Evolutionary conservation across 2,888 invertebrate species (phyloP).

Genomic region (Schizotus pectinicornis): DNA sequence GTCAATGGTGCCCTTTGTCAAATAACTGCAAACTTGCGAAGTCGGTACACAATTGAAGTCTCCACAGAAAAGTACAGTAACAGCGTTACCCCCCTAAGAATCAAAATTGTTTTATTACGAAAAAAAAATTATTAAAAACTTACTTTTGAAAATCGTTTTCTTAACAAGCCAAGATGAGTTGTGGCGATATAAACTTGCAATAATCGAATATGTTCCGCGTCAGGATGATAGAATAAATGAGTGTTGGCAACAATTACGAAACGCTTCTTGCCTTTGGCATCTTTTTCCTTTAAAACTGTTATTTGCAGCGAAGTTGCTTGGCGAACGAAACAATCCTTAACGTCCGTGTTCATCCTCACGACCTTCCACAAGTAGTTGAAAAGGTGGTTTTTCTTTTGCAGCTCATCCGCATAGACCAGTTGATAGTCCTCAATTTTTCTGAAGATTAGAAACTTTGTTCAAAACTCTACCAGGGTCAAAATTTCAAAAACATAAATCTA

Average conservation of each 20-base stretch:
- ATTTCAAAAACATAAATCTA: background rate
- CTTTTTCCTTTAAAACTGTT: slow-evolving; percentile 61
- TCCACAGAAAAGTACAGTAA: slow-evolving; percentile 83
- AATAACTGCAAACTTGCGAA: slow-evolving; percentile 80
- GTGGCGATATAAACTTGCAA: slow-evolving; percentile 63
- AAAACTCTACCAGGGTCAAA: slow-evolving; percentile 41
- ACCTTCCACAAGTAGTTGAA: slow-evolving; percentile 65
- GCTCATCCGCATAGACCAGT: slow-evolving; percentile 65
- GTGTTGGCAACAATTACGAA: slow-evolving; percentile 75
- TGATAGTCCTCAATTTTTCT: slow-evolving; percentile 46
- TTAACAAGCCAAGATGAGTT: slow-evolving; percentile 62
- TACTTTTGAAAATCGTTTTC: slow-evolving; percentile 47
- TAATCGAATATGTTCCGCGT: slow-evolving; percentile 83
- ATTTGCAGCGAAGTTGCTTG: slow-evolving; percentile 72
- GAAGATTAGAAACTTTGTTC: background rate
- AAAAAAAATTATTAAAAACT: no score
- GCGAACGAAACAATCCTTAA: slow-evolving; percentile 64
- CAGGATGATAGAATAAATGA: slow-evolving; percentile 88
- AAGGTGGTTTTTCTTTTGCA: slow-evolving; percentile 58
- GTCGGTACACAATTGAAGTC: slow-evolving; percentile 92
- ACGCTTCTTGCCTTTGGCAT: slow-evolving; percentile 42
- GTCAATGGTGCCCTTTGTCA: slow-evolving; percentile 72
- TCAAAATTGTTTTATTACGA: background rate
- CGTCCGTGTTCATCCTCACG: slow-evolving; percentile 63
- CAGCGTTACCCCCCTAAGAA: slow-evolving; percentile 49